These are phyloP conservation scores for Odobenus rosmarus DNA, from an alignment of 2,113 vertebrate species.

Conservation along the genomic window DNA sequence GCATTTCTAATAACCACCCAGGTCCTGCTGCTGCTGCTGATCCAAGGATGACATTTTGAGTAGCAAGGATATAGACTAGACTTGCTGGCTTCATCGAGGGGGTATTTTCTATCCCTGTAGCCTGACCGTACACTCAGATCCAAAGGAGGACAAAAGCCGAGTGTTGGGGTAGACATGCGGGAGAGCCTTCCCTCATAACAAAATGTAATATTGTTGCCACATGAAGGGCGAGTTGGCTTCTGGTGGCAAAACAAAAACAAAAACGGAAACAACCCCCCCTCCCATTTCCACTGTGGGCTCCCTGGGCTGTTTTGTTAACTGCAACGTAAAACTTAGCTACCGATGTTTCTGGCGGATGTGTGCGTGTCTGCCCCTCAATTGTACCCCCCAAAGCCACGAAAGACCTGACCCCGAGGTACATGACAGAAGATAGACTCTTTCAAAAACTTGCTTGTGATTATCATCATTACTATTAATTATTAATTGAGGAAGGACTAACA, in stretches of 20 bases:
- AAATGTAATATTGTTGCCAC: not conserved
- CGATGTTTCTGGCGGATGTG: not conserved
- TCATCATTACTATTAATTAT: conserved; percentile 73
- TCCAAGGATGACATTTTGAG: not conserved
- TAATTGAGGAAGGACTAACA: conserved; percentile 64
- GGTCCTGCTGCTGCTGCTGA: not conserved
- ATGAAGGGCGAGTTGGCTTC: not conserved
- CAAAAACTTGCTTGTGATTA: conserved; percentile 15
- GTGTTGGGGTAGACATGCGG: not conserved
- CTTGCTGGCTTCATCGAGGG: not conserved
- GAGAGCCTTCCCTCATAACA: not conserved
- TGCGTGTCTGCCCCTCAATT: not conserved
- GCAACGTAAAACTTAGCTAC: not conserved
- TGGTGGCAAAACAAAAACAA: not conserved
- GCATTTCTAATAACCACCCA: not conserved
- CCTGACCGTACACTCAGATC: not conserved
- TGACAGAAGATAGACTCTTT: conserved; percentile 44
- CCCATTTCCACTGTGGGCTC: not conserved
- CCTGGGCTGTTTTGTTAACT: not conserved
- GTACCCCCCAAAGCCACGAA: not conserved
- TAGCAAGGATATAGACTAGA: not conserved
- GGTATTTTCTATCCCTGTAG: not conserved
- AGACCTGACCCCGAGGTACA: conserved; percentile 18
- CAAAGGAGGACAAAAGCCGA: not conserved
- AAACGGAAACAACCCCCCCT: not conserved